Base-by-base conservation (phyloP, 2,797 vertebrate genomes). In the Coluber constrictor region DNA sequence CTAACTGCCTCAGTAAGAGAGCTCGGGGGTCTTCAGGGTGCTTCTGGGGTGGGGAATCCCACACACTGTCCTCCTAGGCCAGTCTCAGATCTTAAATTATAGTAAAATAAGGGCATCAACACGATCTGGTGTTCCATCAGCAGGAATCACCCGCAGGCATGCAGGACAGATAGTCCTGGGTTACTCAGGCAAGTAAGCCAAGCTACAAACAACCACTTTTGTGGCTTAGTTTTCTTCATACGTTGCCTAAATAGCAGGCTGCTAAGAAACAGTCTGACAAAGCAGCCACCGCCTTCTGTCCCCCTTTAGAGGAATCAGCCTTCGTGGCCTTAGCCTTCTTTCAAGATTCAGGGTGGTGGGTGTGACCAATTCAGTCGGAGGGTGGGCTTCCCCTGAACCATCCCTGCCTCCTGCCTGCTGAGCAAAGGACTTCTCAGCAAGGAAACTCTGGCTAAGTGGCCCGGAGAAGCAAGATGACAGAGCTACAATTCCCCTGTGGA, bases 401-500 rank as follows among this genome's bases (percentile, higher is more conserved):
- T 0, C 1, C 29, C 47, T 32, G n/a, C 15, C 0, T 12, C 57
- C 5, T 54, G 56, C 94, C 61, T 37, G 2, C 87, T 8, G 4
- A 16, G 0, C 16, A 0, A 43, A 59, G 90, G 37, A 3, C 18
- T 56, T 23, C 88, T 63, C 88, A 20, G 57, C n/a, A 15, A 37
- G 57, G 56, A 20, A 79, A 54, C 13, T 4, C 37, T 1, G 23
- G 29, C 60, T 29, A 54, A 88, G 57, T 18, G n/a, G 59, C 59
- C 47, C 4, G 9, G n/a, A 89, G 66, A 0, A 5, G 51, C 60
- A 11, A 0, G 0, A 25, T 79, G 90, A 0, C 0, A 88, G 55
- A 91, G 93, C 95, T 87, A 25, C 12, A 29, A 60, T 87, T 92
- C 95, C 92, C 96, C 96, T 0, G 0, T 87, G 86, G 94, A 87